Base-by-base conservation (phyloP, 2,888 invertebrate species). In the Phyllotreta striolata region DNA sequence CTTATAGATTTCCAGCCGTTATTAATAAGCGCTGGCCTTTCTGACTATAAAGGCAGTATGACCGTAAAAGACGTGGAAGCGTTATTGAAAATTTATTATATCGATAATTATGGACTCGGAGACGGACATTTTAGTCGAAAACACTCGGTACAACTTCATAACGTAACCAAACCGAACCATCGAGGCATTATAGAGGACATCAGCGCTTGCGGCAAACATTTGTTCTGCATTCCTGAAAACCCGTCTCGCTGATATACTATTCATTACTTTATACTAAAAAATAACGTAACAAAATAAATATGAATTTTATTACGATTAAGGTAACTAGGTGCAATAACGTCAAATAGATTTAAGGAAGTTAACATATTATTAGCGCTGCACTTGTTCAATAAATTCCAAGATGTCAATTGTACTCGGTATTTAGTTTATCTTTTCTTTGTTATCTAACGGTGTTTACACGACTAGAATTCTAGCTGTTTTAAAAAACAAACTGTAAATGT, bases 211-310 rank as follows among this genome's bases (percentile, higher is more conserved):
- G 51, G 66, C 66, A 10, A 49, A 39, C 61, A 52, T 63, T 63
- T 61, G 61, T 66, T 63, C 66, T 63, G 62, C 66, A 66, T 66
- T 66, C 65, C 62, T 43, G 62, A 65, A 65, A 65, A 65, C 65
- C 62, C 52, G 65, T 65, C 65, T 62, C 35, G 62, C 65, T 55
- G 62, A 62, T 46, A 58, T 58, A 58, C 61, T 54, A 62, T 61
- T 55, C 62, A 57, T 64, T 62, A 54, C 54, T 34, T 24, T 24
- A 24, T 14, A 47, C 41, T 65, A 47, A 58, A 61, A 47, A 63
- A 54, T 54, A 63, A 54, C 61, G 57, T 62, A 64, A 58, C 49
- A 59, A 46, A 55, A 57, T 59, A 60, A 44, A 60, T 60, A 60
- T 51, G 10, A 52, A 43, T 39, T 59, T 52, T 59, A 59, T 24